Conservation (phyloP, 2,113 vertebrate genomes). For the Caretta caretta region DNA sequence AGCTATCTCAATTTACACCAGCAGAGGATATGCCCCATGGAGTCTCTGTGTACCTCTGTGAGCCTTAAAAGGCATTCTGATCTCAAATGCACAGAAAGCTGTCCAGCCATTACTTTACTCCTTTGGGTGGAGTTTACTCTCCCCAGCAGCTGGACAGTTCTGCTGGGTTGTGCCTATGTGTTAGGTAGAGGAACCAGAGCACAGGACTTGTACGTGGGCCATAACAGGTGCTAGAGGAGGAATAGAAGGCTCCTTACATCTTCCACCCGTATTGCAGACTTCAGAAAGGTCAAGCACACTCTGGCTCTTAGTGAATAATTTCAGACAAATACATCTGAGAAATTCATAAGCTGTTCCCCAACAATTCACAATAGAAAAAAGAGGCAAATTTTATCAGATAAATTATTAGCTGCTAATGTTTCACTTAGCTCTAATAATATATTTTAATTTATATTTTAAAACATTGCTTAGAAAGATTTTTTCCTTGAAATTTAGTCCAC, state of each 20-base stretch:
- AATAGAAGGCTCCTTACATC: neutral
- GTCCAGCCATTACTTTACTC: neutral
- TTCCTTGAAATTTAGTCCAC: neutral
- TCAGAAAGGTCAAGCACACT: neutral
- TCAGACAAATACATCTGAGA: neutral
- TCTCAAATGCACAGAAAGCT: neutral
- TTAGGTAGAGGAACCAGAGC: neutral
- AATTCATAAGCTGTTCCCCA: neutral
- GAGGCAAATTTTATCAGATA: neutral
- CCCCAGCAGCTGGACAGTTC: neutral
- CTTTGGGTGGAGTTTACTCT: neutral
- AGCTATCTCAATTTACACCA: neutral
- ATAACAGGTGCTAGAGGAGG: neutral
- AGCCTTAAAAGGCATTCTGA: neutral
- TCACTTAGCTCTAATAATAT: neutral
- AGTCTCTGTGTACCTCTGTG: neutral
- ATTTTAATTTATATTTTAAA: neutral
- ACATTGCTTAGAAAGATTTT: neutral
- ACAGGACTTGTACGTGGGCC: neutral
- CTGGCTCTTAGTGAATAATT: neutral
- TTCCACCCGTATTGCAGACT: neutral
- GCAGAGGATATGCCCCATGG: fast-evolving
- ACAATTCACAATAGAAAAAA: neutral
- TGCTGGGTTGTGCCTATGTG: neutral
- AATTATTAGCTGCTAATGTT: neutral